Percentiles rank a stretch among this genome's conserved stretches.
Conservation (phyloP, 2,888 invertebrate genomes). For the Tanaodytes sp. region DNA sequence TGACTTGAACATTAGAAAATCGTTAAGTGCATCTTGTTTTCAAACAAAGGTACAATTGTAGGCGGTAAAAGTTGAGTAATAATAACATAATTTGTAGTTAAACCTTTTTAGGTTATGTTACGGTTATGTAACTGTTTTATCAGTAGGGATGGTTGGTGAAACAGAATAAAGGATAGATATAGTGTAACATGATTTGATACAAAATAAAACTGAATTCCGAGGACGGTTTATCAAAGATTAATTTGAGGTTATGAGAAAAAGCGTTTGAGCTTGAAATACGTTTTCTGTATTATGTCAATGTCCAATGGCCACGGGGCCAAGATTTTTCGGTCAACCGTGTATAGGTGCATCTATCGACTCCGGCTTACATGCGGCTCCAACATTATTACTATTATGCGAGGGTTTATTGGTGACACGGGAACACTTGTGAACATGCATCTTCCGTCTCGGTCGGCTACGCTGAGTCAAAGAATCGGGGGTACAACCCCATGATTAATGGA, state of each 20-base stretch:
- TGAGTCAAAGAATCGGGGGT: slow-evolving; percentile 57
- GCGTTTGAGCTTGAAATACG: slow-evolving; percentile 58
- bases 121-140: slow-evolving; percentile 31
- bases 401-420: slow-evolving; percentile 63
- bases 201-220: no score
- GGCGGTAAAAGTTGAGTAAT: no score
- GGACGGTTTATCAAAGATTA: no score
- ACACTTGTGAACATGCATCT: slow-evolving; percentile 58
- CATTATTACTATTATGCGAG: slow-evolving; percentile 68
- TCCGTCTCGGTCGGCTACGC: slow-evolving; percentile 50
- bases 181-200: no score
- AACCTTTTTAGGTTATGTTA: no score
- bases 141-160: no score
- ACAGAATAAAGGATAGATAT: no score
- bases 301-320: slow-evolving; percentile 54
- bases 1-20: no score
- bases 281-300: slow-evolving; percentile 61
- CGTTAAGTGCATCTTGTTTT: no score
- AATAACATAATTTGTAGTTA: no score
- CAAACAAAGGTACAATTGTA: no score
- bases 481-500: slow-evolving; percentile 68
- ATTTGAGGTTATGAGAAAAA: no score
- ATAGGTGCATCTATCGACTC: slow-evolving; percentile 50
- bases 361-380: slow-evolving; percentile 60
- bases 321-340: slow-evolving; percentile 42